Base-by-base conservation (phyloP, 2,888 invertebrate genomes). In the Mythimna vitellina region DNA sequence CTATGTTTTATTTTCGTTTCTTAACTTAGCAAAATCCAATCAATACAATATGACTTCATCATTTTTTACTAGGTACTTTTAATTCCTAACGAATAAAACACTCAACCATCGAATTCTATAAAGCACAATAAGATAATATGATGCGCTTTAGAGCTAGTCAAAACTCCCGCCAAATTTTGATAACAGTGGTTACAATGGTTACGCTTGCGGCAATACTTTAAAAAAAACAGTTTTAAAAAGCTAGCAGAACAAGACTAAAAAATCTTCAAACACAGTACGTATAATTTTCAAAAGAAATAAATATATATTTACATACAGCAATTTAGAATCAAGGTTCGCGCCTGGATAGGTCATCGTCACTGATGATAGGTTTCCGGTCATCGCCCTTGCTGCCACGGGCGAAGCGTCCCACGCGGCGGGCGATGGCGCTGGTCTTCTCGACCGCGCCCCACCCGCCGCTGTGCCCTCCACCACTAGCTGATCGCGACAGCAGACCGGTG, bases 381-480 rank as follows among this genome's bases (percentile, higher is more conserved):
- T 96, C 96, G 68, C 92, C 88, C 81, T 94, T 94, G 75, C 92
- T 87, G 60, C 94, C 93, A 25, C 93, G 91, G 0, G 92, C 94
- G 70, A 96, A 89, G 42, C 95, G 90, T 0, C 93, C 94, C 9
- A 95, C 93, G 14, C 95, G 91, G 0, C 96, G 89, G 0, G 95
- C 94, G 5, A 95, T 82, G 2, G 95, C 93, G 67, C 89, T 94
- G 54, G 95, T 95, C 83, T 95, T 96, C 78, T 96, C 95, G 2
- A 96, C 95, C 0, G 96, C 95, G 0, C 96, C 96, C 96, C 96
- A 96, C 2, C 95, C 93, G 32, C 93, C 89, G 67, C 89, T 89
- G 76, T 90, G 88, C 3, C 94, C 93, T 14, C 93, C 93, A 0
- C 93, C 94, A 73, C 95, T 94, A 17, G 89, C 93, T 0, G 95